Base-by-base conservation (phyloP, 2,797 vertebrate genomes). In the Muscicapa comitata region DNA sequence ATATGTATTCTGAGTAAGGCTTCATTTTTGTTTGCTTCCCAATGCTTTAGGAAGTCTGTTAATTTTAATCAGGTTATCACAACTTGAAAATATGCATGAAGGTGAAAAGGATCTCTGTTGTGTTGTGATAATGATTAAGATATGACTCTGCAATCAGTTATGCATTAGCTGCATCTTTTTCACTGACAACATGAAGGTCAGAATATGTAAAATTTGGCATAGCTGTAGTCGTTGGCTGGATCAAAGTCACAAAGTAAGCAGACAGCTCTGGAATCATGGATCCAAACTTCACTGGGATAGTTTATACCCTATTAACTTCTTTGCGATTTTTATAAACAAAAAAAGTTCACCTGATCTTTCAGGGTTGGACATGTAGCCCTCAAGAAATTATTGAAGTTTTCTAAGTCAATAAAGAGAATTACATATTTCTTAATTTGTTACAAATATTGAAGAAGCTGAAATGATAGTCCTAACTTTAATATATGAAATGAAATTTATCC, bases 11-110 rank as follows among this genome's bases (percentile, higher is more conserved):
- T 61, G 28, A 78, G 2, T 11, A 74, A 88, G 17, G 6, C 3
- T 85, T 66, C 15, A 19, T 37, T 81, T 73, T 63, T 82, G 2
- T 73, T 92, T 82, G 6, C 17, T 71, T 63, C 43, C 23, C 57
- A 38, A 26, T 65, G 19, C 17, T 13, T 82, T 83, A 58, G 25
- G 31, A 76, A 79, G 4, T 20, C 13, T 21, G 29, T 16, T 33
- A 25, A 80, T 85, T 91, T 93, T 70, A 79, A 24, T 48, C 21
- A 61, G 26, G 17, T 59, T 87, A 75, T 53, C 37, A 40, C 19
- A 88, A 29, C 38, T 54, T 68, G 35, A 63, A 86, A 79, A 76
- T 11, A 26, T 35, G 4, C 53, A 29, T 0, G 0, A 77, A 63
- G 15, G 28, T 65, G 61, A 70, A 79, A 77, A 74, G 11, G 5